A percentile compares a stretch with the other conserved stretches of the same genome.
Conservation (phyloP, 2,888 invertebrate species). For the Perdita meconis region DNA sequence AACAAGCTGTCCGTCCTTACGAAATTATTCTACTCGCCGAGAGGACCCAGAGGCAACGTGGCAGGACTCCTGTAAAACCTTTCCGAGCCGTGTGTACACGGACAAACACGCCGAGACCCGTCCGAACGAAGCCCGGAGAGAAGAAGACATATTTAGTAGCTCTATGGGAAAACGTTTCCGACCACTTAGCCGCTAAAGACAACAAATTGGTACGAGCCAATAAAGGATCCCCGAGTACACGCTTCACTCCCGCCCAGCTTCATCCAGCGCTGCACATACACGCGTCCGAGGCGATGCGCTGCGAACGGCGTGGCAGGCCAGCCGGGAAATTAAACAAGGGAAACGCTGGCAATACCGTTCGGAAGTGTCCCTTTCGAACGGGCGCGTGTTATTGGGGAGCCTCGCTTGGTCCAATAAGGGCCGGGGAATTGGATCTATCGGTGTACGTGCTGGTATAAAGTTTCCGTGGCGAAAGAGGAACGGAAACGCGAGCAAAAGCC, state of each 20-base stretch:
- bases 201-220: constrained; percentile 32
- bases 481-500: not conserved
- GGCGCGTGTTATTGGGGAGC: constrained; percentile 56
- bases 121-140: not conserved
- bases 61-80: no score
- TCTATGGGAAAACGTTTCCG: not conserved
- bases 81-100: no score
- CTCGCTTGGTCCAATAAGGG: constrained; percentile 43
- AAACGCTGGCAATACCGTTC: constrained; percentile 53
- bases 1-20: not conserved
- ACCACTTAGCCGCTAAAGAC: not conserved
- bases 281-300: constrained; percentile 6
- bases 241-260: not conserved
- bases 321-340: constrained; percentile 54
- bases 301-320: constrained; percentile 18
- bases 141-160: constrained; percentile 9
- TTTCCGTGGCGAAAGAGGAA: not conserved
- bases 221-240: constrained; percentile 22
- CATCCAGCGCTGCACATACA: not conserved
- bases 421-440: constrained; percentile 27
- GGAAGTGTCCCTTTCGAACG: constrained; percentile 37
- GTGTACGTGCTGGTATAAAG: not conserved
- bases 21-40: not conserved
- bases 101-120: no score
- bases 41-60: no score